Conservation (phyloP, 2,888 invertebrate species). For the Choreutis nemorana region DNA sequence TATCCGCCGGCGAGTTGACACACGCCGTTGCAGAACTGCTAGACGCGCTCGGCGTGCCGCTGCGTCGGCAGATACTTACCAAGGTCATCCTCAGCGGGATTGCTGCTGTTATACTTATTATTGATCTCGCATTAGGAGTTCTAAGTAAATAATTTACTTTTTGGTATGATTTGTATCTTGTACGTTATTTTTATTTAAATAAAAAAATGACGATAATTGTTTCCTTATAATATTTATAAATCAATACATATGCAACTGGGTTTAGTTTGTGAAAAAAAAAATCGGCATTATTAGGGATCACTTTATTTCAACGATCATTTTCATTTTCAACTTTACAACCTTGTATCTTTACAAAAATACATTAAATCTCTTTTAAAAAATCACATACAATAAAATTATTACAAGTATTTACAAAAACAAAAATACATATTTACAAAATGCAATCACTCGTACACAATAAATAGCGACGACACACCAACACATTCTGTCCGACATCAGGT, state of each 20-base stretch:
- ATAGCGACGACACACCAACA: conserved; percentile 5
- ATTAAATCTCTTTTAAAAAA: conserved; percentile 27
- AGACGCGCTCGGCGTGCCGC: conserved; percentile 24
- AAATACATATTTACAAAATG: conserved; percentile 44
- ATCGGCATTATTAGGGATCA: conserved; percentile 18
- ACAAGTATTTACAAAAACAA: conserved; percentile 54
- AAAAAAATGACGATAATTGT: conserved; percentile 10
- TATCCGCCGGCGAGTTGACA: conserved; percentile 23
- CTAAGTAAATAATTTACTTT: background rate
- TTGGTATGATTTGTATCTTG: background rate
- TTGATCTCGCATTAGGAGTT: conserved; percentile 10
- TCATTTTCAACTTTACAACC: conserved; percentile 35
- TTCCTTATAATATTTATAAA: no score
- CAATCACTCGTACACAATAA: conserved; percentile 24
- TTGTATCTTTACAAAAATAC: conserved; percentile 45
- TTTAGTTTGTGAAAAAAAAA: conserved; percentile 11
- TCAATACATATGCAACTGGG: no score
- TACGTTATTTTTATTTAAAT: background rate
- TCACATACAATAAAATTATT: conserved; percentile 37
- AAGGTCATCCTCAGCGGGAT: conserved; percentile 24
- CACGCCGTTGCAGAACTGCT: conserved; percentile 33
- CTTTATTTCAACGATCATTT: conserved; percentile 47
- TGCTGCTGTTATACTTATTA: conserved; percentile 16
- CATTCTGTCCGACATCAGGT: background rate
- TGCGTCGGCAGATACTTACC: conserved; percentile 24